These are phyloP conservation scores for Philonicus albiceps DNA, from an alignment of 2,888 invertebrate genomes.

Conservation along the genomic window DNA sequence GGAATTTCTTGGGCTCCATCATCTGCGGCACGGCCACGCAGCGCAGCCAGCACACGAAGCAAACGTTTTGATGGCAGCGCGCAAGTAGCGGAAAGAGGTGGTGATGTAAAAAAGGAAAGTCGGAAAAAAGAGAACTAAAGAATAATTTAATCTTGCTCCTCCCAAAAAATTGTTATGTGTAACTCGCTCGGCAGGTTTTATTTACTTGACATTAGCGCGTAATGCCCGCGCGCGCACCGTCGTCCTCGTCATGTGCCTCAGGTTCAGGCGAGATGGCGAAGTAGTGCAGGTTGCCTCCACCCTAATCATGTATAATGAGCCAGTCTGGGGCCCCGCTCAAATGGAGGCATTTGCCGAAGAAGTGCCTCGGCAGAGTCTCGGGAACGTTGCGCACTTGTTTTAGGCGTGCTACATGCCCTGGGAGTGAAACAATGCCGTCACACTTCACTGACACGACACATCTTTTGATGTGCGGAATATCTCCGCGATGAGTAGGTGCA, in stretches of 20 bases:
- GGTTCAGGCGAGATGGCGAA: constrained; percentile 36
- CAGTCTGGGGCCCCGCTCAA: not conserved
- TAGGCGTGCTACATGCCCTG: constrained; percentile 20
- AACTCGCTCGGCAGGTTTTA: constrained; percentile 40
- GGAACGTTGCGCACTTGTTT: constrained; percentile 10
- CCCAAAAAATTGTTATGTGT: constrained; percentile 43
- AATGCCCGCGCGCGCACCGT: not conserved
- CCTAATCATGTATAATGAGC: constrained; percentile 39
- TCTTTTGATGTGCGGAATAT: not conserved
- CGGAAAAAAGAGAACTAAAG: not conserved
- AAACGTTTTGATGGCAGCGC: constrained; percentile 14
- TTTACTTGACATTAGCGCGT: constrained; percentile 42
- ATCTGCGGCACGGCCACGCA: not conserved
- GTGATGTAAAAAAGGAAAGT: constrained; percentile 29
- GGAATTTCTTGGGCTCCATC: constrained; percentile 9
- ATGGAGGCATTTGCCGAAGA: not conserved
- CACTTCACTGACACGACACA: constrained; percentile 31
- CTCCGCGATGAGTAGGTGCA: constrained; percentile 17
- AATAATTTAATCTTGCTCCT: constrained; percentile 39
- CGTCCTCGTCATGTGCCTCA: constrained; percentile 23
- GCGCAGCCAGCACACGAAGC: constrained; percentile 2
- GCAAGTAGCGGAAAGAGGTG: constrained; percentile 27
- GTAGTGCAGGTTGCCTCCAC: constrained; percentile 32
- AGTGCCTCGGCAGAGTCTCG: not conserved
- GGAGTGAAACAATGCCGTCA: constrained; percentile 36